These are phyloP conservation scores for Montipora efflorescens DNA, from an alignment of 64 coral and sea anemone species.

Conservation along the genomic window DNA sequence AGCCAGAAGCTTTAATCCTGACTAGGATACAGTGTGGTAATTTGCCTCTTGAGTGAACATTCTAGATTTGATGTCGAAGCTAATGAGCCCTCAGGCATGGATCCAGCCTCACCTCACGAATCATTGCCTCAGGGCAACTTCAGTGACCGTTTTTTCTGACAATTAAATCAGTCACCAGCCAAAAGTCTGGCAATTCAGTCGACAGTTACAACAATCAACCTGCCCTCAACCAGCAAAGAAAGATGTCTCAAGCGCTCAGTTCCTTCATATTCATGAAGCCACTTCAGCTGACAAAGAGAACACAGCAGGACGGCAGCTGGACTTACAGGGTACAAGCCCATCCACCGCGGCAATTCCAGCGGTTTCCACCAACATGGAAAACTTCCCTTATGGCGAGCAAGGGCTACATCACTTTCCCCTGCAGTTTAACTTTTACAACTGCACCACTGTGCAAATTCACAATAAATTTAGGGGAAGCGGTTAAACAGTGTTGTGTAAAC, in stretches of 20 bases:
- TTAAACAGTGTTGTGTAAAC: background rate
- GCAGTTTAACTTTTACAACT: background rate
- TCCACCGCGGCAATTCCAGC: constrained; percentile 3
- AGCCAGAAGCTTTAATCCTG: constrained; percentile 4
- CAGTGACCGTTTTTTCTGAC: background rate
- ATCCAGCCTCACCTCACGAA: background rate
- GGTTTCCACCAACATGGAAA: background rate
- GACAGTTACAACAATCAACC: constrained; percentile 1
- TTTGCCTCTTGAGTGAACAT: constrained; percentile 4
- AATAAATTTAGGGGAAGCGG: background rate
- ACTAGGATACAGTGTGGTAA: background rate
- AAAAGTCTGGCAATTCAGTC: constrained; percentile 1
- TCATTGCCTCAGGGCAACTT: background rate
- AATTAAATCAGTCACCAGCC: constrained; percentile 48
- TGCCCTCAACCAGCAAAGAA: background rate
- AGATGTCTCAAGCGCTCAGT: background rate
- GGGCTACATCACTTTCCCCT: background rate
- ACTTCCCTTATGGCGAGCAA: background rate
- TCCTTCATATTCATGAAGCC: background rate
- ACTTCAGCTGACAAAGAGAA: background rate
- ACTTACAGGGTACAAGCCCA: background rate
- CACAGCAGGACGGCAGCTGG: background rate
- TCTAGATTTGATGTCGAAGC: constrained; percentile 2
- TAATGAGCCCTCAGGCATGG: background rate
- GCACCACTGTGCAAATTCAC: background rate